phyloP scores from a whole-genome alignment of 2,797 vertebrate genomes.

The Sebastes paucispinis region DNA sequence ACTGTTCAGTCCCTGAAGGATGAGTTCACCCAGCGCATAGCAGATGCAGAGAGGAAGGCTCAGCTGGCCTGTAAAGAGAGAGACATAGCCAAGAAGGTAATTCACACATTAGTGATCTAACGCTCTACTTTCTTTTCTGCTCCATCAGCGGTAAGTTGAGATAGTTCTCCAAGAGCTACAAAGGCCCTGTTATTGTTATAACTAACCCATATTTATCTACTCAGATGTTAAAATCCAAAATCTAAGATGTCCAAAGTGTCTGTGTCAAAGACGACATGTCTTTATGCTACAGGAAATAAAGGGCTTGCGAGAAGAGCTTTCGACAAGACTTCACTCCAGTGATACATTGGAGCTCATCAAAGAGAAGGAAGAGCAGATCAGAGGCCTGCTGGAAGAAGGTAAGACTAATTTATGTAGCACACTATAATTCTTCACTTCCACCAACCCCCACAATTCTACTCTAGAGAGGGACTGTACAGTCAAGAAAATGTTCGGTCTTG shows the following conservation, averaged over 20 bases:
- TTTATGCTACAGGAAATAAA: constrained; percentile 88
- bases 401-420: background rate
- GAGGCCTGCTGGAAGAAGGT: constrained; percentile 96
- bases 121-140: background rate
- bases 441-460: background rate
- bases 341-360: constrained; percentile 93
- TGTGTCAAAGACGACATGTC: background rate
- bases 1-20: constrained; percentile 93
- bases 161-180: background rate
- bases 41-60: constrained; percentile 94
- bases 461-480: background rate
- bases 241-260: background rate
- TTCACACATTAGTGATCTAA: background rate
- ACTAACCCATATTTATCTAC: background rate
- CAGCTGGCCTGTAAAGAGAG: constrained; percentile 97
- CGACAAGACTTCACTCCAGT: constrained; percentile 90
- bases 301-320: constrained; percentile 90
- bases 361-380: constrained; percentile 98
- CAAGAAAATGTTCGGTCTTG: background rate
- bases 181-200: background rate
- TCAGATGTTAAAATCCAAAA: background rate
- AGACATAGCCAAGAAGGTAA: constrained; percentile 96
- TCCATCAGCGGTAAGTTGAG: background rate
- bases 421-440: background rate
- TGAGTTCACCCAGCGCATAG: constrained; percentile 97